Evolutionary conservation across 2,888 invertebrate species (phyloP), one percentile per base, ranked within the genome.

Genomic region (Limnephilus rhombicus): DNA sequence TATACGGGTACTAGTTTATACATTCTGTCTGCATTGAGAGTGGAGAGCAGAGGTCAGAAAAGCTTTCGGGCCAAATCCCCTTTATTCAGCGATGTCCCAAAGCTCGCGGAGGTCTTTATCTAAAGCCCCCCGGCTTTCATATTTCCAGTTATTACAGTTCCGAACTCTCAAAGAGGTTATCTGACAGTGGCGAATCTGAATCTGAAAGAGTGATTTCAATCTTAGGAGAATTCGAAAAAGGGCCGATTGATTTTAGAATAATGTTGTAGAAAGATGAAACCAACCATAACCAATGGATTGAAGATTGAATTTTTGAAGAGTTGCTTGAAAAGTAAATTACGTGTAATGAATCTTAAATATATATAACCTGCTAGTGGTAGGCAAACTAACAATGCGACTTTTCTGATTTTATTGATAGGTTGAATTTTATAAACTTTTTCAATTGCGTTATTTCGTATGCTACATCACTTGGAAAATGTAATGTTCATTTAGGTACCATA

Each of bases 121-220:
- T n/a, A 68, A 68, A 68, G 68, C 68, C 68, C 68, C 9, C 68
- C n/a, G 24, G 34, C 83, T 83, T 83, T 41, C 37, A 41, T 83
- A 83, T 34, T 34, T 83, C 34, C 83, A 83, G 34, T 83, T 31
- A 83, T 34, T 83, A 37, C 37, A 83, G 37, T 83, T 68, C 83
- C 7, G 9, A 83, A 83, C 83, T 31, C 83, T 37, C 24, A 68
- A 68, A 68, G 68, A 68, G 68, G 68, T 68, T 68, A 68, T 68
- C 68, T 24, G 68, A 24, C 68, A 24, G 7, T 68, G n/a, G 68
- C n/a, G n/a, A 68, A 24, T 68, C 68, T 68, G 68, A 68, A 68
- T 24, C 68, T 24, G 24, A 68, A 68, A 68, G 68, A n/a, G 1
- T 53, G 53, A 53, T 68, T 5, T 68, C 68, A 68, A 68, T 68